Conservation (phyloP, 2,888 invertebrate species). For the Caenorhabditis sp. region DNA sequence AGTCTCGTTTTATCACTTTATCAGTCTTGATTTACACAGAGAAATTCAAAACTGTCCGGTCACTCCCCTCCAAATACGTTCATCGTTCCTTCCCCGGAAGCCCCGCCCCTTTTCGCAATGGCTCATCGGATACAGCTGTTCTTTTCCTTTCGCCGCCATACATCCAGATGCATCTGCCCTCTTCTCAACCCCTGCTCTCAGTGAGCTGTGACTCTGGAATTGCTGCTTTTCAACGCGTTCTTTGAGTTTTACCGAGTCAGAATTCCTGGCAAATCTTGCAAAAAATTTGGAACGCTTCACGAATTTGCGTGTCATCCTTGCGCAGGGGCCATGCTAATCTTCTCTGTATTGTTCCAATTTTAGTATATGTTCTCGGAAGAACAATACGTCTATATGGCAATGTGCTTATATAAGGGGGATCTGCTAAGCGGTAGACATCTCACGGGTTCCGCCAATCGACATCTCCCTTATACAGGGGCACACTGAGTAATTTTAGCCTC, state of each 20-base stretch:
- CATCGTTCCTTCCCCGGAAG: no score
- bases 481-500: no score
- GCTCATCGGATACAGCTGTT: slow-evolving; percentile 4
- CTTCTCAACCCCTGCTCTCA: no score
- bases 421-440: no score
- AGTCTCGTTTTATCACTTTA: not conserved
- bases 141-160: not conserved
- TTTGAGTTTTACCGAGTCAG: no score
- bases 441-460: no score
- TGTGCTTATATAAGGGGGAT: no score
- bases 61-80: no score
- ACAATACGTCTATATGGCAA: not conserved
- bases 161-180: not conserved
- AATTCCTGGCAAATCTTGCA: slow-evolving; percentile 46
- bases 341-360: slow-evolving; percentile 84
- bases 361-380: slow-evolving; percentile 59
- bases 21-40: not conserved
- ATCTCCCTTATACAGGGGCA: no score
- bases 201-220: slow-evolving; percentile 8
- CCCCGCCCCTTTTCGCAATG: not conserved
- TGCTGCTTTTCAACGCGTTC: no score
- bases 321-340: slow-evolving; percentile 94
- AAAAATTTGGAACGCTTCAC: slow-evolving; percentile 90
- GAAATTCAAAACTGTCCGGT: no score
- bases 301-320: slow-evolving; percentile 95